A percentile compares a stretch with the other conserved stretches of the same genome.
Conservation (phyloP, 2,888 invertebrate genomes). For the Oxycera nigricornis region DNA sequence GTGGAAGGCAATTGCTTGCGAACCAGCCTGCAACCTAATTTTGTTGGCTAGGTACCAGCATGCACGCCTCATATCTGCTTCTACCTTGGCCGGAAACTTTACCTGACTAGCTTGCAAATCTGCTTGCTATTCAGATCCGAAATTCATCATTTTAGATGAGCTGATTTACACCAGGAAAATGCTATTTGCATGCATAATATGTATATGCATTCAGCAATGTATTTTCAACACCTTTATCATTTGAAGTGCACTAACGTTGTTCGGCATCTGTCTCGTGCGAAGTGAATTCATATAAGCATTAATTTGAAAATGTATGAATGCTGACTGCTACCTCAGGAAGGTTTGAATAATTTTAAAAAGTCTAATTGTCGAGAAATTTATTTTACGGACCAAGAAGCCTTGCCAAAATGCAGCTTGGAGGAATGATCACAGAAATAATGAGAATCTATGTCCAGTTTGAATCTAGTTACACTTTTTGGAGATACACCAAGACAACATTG, state of each 20-base stretch:
- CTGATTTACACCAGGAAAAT: not conserved
- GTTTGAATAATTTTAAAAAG: too few species aligned
- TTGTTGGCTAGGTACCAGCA: not conserved
- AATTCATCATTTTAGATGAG: conserved; percentile 1
- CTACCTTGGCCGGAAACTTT: not conserved
- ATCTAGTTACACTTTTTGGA: too few species aligned
- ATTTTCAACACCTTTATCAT: not conserved
- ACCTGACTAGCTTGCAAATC: conserved; percentile 3
- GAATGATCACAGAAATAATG: too few species aligned
- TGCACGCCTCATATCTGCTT: not conserved
- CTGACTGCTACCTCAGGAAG: too few species aligned
- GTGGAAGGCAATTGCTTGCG: not conserved
- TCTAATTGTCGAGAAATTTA: too few species aligned
- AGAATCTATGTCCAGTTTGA: too few species aligned
- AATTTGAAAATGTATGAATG: too few species aligned
- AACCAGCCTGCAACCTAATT: not conserved
- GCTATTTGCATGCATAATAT: conserved; percentile 8
- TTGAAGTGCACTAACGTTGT: not conserved
- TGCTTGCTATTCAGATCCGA: not conserved
- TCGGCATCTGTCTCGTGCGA: too few species aligned
- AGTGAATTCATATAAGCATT: too few species aligned
- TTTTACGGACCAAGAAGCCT: too few species aligned
- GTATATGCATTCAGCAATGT: not conserved
- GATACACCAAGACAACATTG: too few species aligned
- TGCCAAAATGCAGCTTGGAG: too few species aligned